Conservation (phyloP, 2,113 vertebrate genomes). For the Cyprinodon tularosa region DNA sequence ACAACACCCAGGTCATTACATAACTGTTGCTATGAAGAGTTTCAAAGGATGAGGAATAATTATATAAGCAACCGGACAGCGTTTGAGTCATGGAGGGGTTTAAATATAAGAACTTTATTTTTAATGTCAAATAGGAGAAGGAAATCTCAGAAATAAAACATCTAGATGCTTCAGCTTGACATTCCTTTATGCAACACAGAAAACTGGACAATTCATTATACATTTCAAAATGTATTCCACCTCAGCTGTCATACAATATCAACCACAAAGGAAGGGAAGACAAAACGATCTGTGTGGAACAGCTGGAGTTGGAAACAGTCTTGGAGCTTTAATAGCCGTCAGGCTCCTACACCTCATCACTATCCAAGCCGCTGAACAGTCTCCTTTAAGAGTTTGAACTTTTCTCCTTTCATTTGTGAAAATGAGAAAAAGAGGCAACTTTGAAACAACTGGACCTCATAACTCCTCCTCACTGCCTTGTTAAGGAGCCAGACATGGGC, state of each 20-base stretch:
- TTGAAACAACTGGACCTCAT: too few relatives aligned
- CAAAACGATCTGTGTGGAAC: background rate
- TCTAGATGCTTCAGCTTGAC: background rate
- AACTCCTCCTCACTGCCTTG: too few relatives aligned
- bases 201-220: slow-evolving; percentile 64
- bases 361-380: too few relatives aligned
- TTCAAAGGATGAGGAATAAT: background rate
- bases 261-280: slow-evolving; percentile 33
- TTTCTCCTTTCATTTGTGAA: too few relatives aligned
- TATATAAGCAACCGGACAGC: rapidly evolving
- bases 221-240: slow-evolving; percentile 48
- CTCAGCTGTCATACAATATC: slow-evolving; percentile 71
- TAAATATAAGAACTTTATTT: background rate
- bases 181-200: background rate
- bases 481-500: too few relatives aligned
- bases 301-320: background rate
- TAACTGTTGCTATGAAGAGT: background rate
- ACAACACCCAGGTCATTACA: background rate
- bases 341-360: too few relatives aligned
- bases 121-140: background rate
- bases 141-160: background rate
- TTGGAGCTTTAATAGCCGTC: too few relatives aligned
- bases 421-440: too few relatives aligned
- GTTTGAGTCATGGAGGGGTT: background rate
- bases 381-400: too few relatives aligned